A percentile compares a stretch with the other conserved stretches of the same genome.
These are phyloP conservation scores for Leptoteleia sp. DNA, from an alignment of 1,140 invertebrate genomes.

Conservation along the genomic window DNA sequence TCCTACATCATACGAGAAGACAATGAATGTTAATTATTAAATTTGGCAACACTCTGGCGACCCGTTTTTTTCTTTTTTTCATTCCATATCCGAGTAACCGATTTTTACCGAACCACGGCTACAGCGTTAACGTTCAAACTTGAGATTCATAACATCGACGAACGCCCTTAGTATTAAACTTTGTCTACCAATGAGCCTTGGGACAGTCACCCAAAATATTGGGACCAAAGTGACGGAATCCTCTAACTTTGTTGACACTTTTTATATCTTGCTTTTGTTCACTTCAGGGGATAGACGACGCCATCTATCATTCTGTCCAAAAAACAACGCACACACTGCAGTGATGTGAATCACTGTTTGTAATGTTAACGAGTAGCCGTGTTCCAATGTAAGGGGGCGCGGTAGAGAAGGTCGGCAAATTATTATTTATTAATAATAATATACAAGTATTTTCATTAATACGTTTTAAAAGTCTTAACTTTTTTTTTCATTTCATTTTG, in stretches of 20 bases:
- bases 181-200: constrained; percentile 28
- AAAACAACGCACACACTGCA: constrained; percentile 61
- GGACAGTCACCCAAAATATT: constrained; percentile 26
- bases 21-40: constrained; percentile 49
- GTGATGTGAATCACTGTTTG: constrained; percentile 71
- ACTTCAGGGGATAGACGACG: constrained; percentile 5
- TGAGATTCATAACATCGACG: constrained; percentile 65
- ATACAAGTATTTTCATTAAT: constrained; percentile 37
- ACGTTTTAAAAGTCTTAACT: constrained; percentile 19
- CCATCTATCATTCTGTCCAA: constrained; percentile 15
- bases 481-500: constrained; percentile 66
- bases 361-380: constrained; percentile 77
- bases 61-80: constrained; percentile 26
- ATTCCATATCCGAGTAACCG: constrained; percentile 17
- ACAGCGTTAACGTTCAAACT: constrained; percentile 76
- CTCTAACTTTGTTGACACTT: constrained; percentile 1
- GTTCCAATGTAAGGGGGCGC: constrained; percentile 68
- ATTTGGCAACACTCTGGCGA: not conserved
- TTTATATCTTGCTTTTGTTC: not conserved
- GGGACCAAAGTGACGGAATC: constrained; percentile 14
- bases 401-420: constrained; percentile 71
- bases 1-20: constrained; percentile 83
- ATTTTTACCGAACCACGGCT: constrained; percentile 65
- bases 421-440: too few relatives aligned
- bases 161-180: constrained; percentile 3